Evolutionary conservation across 2,113 vertebrate species (phyloP), one percentile per base, ranked within the genome.

Genomic region (Steatornis caripensis): DNA sequence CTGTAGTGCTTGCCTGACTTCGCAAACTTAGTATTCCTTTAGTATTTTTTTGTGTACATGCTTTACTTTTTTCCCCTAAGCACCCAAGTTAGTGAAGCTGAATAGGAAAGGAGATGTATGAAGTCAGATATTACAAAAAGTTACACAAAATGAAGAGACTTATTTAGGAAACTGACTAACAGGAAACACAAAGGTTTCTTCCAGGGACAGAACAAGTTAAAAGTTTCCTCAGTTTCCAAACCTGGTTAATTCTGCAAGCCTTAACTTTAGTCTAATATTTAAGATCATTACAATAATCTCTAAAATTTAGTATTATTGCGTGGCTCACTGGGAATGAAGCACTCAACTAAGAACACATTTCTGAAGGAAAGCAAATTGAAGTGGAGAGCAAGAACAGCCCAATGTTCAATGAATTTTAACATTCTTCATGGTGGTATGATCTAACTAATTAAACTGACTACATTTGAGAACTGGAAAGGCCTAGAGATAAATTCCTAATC

Each of bases 401-500:
- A 92, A 3, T 66, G 78, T 61, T 91, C 58, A 74, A 58, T 90
- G 77, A 91, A 94, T 97, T 94, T 69, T 82, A 94, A 95, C 70
- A 95, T 93, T 92, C 65, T 93, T 96, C 87, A 89, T 97, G 87
- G 84, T 92, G 82, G 82, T 54, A 93, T 90, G 84, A 92, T 81
- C 84, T 88, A 92, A 88, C 90, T 97, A 97, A 96, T 97, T 96
- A 96, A 96, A 96, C 62, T 92, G 84, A 97, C 96, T 95, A 93
- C 64, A 89, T 93, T 89, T 90, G 87, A 83, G 85, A 77, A 95
- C 84, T 97, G 27, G 0, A 72, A 93, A 93, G 30, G 86, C 70
- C 53, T 91, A 80, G 54, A 97, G 97, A 96, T 95, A 97, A 92
- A 76, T 93, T 96, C 54, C 54, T 93, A 95, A 97, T 97, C 92